Percentiles rank a stretch among this genome's conserved stretches.
Evolutionary conservation across 2,113 vertebrate genomes (phyloP).

Genomic region (Percina caprodes): DNA sequence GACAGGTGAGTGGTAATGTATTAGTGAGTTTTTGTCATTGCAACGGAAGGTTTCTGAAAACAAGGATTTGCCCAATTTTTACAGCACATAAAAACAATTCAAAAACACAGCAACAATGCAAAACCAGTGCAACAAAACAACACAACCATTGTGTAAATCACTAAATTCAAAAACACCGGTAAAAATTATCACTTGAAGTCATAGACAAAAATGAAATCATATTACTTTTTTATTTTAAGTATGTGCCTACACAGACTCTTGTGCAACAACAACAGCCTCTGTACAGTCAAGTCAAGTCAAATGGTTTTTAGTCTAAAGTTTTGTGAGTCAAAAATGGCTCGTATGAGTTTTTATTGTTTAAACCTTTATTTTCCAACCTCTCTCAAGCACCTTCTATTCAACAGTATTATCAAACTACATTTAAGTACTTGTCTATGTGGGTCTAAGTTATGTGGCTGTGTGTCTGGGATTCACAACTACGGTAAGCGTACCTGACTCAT

Average conservation of each 20-base stretch:
- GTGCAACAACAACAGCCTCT: background rate
- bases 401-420: too few species aligned
- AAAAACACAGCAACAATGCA: background rate
- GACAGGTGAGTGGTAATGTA: background rate
- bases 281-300: too few species aligned
- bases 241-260: background rate
- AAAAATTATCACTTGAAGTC: slow-evolving; percentile 1
- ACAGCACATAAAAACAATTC: background rate
- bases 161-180: background rate
- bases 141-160: background rate
- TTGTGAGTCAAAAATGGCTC: too few species aligned
- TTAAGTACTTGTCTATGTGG: too few species aligned
- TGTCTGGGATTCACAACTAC: too few species aligned
- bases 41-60: background rate
- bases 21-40: background rate
- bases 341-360: too few species aligned
- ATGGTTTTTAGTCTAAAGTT: too few species aligned
- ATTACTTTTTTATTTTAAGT: background rate
- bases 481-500: too few species aligned
- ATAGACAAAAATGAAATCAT: background rate
- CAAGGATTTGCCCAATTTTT: background rate
- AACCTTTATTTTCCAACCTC: too few species aligned
- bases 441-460: too few species aligned
- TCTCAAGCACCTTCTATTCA: too few species aligned
- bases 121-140: slow-evolving; percentile 2